phyloP scores from a whole-genome alignment of 2,888 invertebrate species.

The Rotaria macrura region DNA sequence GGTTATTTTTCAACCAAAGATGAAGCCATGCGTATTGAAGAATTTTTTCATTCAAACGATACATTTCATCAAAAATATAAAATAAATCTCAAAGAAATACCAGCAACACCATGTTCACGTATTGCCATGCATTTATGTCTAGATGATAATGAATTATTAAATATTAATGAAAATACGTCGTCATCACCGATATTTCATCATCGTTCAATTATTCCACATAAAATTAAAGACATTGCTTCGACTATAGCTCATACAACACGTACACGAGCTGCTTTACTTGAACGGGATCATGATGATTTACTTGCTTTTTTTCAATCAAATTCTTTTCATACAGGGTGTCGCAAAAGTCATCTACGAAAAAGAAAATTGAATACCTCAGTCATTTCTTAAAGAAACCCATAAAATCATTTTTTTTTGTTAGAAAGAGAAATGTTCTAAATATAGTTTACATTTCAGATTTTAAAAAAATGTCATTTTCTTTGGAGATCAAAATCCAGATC shows the following conservation, averaged over 20 bases:
- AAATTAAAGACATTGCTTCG: conserved; percentile 5
- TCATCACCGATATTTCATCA: background rate
- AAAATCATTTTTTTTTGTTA: too few relatives aligned
- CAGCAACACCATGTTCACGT: background rate
- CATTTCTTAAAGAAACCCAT: too few relatives aligned
- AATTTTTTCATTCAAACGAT: background rate
- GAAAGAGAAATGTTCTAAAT: too few relatives aligned
- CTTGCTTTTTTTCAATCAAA: background rate
- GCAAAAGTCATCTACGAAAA: too few relatives aligned
- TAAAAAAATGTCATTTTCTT: too few relatives aligned
- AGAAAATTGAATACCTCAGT: too few relatives aligned
- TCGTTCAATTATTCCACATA: background rate
- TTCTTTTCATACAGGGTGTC: too few relatives aligned
- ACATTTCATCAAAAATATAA: conserved; percentile 11
- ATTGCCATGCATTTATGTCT: background rate
- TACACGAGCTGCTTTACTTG: background rate
- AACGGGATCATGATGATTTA: background rate
- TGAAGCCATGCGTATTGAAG: conserved; percentile 13
- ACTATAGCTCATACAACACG: conserved; percentile 17
- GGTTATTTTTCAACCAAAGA: background rate
- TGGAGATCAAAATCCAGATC: too few relatives aligned
- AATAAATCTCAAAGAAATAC: background rate
- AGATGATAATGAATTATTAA: background rate
- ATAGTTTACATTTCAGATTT: too few relatives aligned
- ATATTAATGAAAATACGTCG: background rate